Base-by-base conservation (phyloP, 2,888 invertebrate species). In the Callyntrura sp. region DNA sequence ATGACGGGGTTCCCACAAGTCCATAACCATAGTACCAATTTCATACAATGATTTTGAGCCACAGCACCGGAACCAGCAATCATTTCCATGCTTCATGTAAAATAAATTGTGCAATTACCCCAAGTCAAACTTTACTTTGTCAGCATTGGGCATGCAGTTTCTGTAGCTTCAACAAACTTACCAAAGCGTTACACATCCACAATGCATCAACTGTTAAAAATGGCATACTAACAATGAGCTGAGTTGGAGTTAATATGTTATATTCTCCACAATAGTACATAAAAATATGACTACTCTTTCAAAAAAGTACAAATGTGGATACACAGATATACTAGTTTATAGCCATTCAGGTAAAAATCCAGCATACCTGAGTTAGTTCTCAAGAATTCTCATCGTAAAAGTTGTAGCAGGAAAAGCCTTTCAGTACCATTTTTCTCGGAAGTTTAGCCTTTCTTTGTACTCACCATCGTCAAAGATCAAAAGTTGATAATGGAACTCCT, bases 71-170 rank as follows among this genome's bases (percentile, higher is more conserved):
- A 84, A 84, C 84, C 73, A 35, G 51, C 43, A 84, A 73, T 83
- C 83, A 83, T 83, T 83, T 83, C 83, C 83, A 83, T 83, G 83
- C 83, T 83, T 83, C 68, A 68, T 83, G 51, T 28, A 25, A 25
- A 68, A 23, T 57, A 60, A 57, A 35, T 35, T 35, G 35, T 35
- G 6, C 65, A 51, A 83, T 57, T 62, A 35, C 68, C 3, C 28
- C 35, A 68, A 68, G 35, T n/a, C 35, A 68, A 68, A 68, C 35
- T 68, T 68, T 68, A 68, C 68, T 68, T 65, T 60, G 60, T 60
- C 1, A 60, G 1, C n/a, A 3, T 57, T n/a, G n/a, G 6, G 35
- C 35, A 4, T 35, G 35, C 6, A 35, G 35, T 35, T 35, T n/a
- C n/a, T 35, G 35, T 35, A 35, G 35, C 35, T 35, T 35, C 35